phyloP scores from a whole-genome alignment of 2,797 vertebrate genomes.

The Steatocranus sp. region DNA sequence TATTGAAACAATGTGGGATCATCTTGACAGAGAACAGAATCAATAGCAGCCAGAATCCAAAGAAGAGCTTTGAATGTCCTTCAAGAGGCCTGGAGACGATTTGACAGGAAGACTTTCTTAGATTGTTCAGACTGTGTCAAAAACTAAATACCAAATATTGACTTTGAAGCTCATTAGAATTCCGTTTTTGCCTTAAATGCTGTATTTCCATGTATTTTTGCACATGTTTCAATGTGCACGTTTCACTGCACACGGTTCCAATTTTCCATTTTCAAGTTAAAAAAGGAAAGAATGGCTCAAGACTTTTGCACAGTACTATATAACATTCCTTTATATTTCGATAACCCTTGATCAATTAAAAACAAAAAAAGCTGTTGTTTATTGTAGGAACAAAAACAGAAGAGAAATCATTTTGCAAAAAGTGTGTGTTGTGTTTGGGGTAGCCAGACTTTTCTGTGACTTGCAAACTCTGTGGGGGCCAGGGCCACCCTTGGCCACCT shows the following conservation, averaged over 20 bases:
- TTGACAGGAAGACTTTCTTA: background rate
- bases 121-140: background rate
- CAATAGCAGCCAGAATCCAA: background rate
- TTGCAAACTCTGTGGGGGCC: background rate
- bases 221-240: background rate
- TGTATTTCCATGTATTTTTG: background rate
- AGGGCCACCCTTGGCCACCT: background rate
- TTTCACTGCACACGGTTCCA: background rate
- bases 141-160: background rate
- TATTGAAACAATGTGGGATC: background rate
- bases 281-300: background rate
- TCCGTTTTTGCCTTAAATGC: background rate
- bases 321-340: background rate
- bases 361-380: background rate
- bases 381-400: background rate
- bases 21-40: background rate
- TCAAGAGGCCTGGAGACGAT: background rate
- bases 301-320: background rate
- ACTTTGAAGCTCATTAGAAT: background rate
- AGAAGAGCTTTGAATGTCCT: background rate
- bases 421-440: background rate
- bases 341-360: background rate
- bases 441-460: background rate
- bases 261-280: background rate
- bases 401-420: background rate